These are phyloP conservation scores for Limnephilus rhombicus DNA, from an alignment of 2,888 invertebrate genomes.

Conservation along the genomic window DNA sequence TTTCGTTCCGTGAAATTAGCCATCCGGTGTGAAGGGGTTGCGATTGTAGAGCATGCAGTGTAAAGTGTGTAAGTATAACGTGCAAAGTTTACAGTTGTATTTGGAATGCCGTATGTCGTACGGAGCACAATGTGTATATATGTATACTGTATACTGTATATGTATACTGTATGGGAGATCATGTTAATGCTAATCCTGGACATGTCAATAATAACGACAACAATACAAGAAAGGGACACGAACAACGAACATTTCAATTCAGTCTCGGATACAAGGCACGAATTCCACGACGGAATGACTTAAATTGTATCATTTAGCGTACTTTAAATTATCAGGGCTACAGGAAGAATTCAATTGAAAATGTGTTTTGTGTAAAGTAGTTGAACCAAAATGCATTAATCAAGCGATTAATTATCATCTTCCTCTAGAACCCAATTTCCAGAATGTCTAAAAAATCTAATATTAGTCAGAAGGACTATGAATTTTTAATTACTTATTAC, in stretches of 20 bases:
- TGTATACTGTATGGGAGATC: slow-evolving; percentile 23
- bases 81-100: background rate
- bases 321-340: background rate
- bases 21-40: slow-evolving; percentile 43
- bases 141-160: background rate
- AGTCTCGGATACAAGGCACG: slow-evolving; percentile 34
- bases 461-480: too few species aligned
- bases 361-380: too few species aligned
- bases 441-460: too few species aligned
- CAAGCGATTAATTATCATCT: too few species aligned
- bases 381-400: too few species aligned
- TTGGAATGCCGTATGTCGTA: background rate
- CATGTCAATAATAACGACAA: slow-evolving; percentile 56
- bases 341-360: background rate
- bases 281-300: slow-evolving; percentile 44
- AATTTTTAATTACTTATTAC: too few species aligned
- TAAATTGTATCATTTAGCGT: slow-evolving; percentile 44
- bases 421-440: too few species aligned
- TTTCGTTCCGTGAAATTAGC: slow-evolving; percentile 41
- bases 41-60: background rate
- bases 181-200: slow-evolving; percentile 60
- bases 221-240: slow-evolving; percentile 49
- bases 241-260: slow-evolving; percentile 55
- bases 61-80: background rate
- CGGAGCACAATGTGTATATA: background rate